These are phyloP conservation scores for Sebastes miniatus DNA, from an alignment of 2,797 vertebrate species.

Conservation along the genomic window DNA sequence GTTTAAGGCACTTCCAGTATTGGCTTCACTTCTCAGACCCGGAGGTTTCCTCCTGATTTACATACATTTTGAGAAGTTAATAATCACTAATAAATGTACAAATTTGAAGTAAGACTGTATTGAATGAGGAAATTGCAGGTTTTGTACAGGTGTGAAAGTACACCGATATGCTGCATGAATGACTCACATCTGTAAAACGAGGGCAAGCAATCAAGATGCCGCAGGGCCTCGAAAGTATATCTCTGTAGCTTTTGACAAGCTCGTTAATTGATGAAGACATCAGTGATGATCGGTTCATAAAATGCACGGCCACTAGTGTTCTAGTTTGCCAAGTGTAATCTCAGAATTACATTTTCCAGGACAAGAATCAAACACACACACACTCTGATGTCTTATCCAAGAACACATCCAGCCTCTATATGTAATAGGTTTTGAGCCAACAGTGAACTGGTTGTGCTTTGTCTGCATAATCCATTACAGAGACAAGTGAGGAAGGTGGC, in stretches of 20 bases:
- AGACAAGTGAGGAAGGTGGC: background rate
- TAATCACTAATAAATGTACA: background rate
- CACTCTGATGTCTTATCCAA: slow-evolving; percentile 20
- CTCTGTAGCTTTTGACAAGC: background rate
- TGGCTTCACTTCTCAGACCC: too few relatives aligned
- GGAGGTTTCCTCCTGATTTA: background rate
- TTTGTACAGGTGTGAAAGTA: background rate
- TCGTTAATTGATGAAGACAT: background rate
- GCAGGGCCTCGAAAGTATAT: background rate
- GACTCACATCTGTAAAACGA: background rate
- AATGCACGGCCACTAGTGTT: background rate
- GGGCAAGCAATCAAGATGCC: background rate
- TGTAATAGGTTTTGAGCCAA: slow-evolving; percentile 14
- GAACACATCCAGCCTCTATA: slow-evolving; percentile 1
- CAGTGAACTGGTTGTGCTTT: background rate
- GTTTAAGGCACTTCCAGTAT: too few relatives aligned
- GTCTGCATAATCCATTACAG: background rate
- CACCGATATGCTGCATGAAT: background rate
- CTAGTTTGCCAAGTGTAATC: background rate
- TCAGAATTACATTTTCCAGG: slow-evolving; percentile 4
- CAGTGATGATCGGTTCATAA: background rate
- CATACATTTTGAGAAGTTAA: background rate
- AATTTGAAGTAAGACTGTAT: background rate
- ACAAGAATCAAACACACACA: slow-evolving; percentile 19
- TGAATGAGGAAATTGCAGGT: background rate